Base-by-base conservation (phyloP, 2,113 vertebrate genomes). In the Theropithecus gelada region DNA sequence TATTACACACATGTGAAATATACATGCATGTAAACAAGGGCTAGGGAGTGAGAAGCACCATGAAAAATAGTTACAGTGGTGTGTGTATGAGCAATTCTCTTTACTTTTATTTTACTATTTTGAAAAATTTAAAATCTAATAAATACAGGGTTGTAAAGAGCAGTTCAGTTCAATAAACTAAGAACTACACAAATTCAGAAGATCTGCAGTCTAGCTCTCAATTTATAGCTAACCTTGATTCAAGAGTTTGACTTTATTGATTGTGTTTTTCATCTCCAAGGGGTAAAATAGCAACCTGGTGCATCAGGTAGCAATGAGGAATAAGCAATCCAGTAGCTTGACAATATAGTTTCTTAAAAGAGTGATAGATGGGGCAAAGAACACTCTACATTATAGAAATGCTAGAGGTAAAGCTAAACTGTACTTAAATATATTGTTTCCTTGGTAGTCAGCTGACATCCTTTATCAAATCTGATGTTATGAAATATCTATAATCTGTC, bases 401-500 rank as follows among this genome's bases (percentile, higher is more conserved):
- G 18, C 50, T 61, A 45, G 11, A 93, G 87, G 16, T 70, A 87
- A 97, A 85, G 16, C 52, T 93, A 43, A 90, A 92, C n/a, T 78
- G 5, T 88, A 68, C n/a, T 86, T 78, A 43, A 79, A 73, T 48
- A 40, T 55, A 76, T 76, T 50, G 75, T 40, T 96, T 86, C 43
- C 13, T 81, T 88, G 57, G 14, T 80, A n/a, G 48, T 85, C 66
- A 96, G 43, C 76, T 73, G 43, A 61, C 23, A 68, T 14, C 11
- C 20, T 87, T 86, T 83, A 81, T 83, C 61, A 94, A 94, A 97
- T 86, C n/a, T 70, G 35, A 81, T 97, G 52, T 55, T 91, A 86
- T 94, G 22, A 95, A 97, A 95, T 95, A 92, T 89, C 93, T 90
- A 52, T 57, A 89, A 70, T 94, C 66, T 93, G 38, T 97, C 93